Evolutionary conservation across 2,113 vertebrate species (phyloP), one percentile per base, ranked within the genome.

Genomic region (Edolisoma coerulescens): DNA sequence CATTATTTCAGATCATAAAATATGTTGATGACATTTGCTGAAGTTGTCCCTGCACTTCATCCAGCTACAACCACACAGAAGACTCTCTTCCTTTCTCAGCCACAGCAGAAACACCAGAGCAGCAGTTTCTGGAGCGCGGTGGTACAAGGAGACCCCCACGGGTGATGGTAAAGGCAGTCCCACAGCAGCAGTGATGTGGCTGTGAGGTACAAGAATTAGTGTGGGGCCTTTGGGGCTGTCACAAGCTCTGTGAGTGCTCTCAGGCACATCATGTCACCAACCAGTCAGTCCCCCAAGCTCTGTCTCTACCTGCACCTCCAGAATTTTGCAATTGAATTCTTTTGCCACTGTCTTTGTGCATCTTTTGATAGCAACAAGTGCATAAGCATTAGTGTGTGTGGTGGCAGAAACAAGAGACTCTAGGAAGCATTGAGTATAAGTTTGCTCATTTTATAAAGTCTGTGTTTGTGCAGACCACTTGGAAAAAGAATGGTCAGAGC

Each of bases 111-210:
- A 33, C 61, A 87, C 3, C 32, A 90, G 42, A 71, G 27, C 21
- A 53, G 57, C 37, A 30, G 21, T 60, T 91, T 69, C 54, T 74
- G 28, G 44, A 63, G 26, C 2, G 1, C 70, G 37, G 17, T 47
- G 59, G n/a, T 1, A 1, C n/a, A 27, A 63, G 20, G 30, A 63
- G 13, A 24, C 13, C 13, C 11, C 23, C 33, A 12, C 0, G 1
- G 26, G 33, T 17, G 57, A 21, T 8, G 26, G 24, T 24, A n/a
- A 65, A 80, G 73, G 33, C 52, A 45, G 16, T 44, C 27, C 70
- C 69, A 49, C 24, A 39, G 59, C 53, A 69, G 60, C 44, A 63
- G 44, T 18, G 50, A 20, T 77, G 30, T 18, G 32, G 21, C 16
- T 0, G 0, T 73, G 53, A 73, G 28, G 24, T 44, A 26, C 10